phyloP scores from a whole-genome alignment of 2,797 vertebrate genomes.

The Esox lucius region DNA sequence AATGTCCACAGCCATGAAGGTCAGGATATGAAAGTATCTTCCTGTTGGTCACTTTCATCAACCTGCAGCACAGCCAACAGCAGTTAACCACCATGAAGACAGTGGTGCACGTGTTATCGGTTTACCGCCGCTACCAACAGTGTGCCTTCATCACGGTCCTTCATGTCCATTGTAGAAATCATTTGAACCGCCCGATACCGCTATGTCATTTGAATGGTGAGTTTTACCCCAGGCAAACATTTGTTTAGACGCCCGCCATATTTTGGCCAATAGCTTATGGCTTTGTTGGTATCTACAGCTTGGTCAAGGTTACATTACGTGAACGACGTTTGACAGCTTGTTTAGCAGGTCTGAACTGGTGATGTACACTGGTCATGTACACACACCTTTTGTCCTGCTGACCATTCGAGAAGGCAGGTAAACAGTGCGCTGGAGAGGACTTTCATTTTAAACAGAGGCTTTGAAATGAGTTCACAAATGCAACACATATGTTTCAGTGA shows the following conservation, averaged over 20 bases:
- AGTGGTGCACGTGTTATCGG: not conserved
- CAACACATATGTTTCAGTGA: not conserved
- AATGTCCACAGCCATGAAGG: constrained; percentile 37
- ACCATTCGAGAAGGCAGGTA: not conserved
- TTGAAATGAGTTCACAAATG: not conserved
- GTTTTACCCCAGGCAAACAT: constrained; percentile 41
- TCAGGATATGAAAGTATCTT: constrained; percentile 30
- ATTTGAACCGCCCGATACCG: constrained; percentile 29
- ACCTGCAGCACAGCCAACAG: not conserved
- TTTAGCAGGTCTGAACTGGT: constrained; percentile 42
- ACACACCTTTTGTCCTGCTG: not conserved
- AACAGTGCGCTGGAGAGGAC: not conserved
- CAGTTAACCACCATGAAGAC: constrained; percentile 18
- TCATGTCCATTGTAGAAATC: constrained; percentile 18
- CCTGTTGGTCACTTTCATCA: constrained; percentile 1
- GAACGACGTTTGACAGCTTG: constrained; percentile 40
- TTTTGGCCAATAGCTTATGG: constrained; percentile 48
- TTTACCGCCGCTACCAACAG: not conserved
- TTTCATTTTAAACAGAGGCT: not conserved
- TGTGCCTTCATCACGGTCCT: not conserved
- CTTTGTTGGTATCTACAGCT: constrained; percentile 38
- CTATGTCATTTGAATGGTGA: constrained; percentile 15
- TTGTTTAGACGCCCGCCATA: constrained; percentile 33
- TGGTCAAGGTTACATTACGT: constrained; percentile 44
- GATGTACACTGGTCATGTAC: constrained; percentile 55